Conservation (phyloP, 1,140 invertebrate species). For the Drosophila truncata region DNA sequence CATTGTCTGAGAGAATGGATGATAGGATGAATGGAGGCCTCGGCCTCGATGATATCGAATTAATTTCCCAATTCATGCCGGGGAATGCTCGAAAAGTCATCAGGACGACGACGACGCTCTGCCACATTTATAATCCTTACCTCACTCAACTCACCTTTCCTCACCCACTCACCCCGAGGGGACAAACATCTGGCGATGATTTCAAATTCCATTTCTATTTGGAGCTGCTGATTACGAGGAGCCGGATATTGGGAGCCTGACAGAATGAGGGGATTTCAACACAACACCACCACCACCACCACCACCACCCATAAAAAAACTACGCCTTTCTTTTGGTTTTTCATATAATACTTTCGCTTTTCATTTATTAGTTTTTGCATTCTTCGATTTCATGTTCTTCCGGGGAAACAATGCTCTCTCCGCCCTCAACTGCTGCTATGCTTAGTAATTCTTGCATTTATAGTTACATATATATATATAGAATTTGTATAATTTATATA, state of each 20-base stretch:
- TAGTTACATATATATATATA: constrained; percentile 47
- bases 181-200: constrained; percentile 11
- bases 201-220: constrained; percentile 58
- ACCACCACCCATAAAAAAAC: background rate
- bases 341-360: constrained; percentile 56
- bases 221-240: constrained; percentile 12
- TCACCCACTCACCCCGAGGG: background rate
- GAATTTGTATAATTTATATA: constrained; percentile 43
- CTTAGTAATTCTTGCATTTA: constrained; percentile 49
- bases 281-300: background rate
- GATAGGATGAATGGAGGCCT: too few species aligned
- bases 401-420: constrained; percentile 21
- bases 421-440: constrained; percentile 22
- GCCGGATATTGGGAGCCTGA: constrained; percentile 33
- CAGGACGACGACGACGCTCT: background rate
- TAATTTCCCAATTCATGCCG: background rate
- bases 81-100: background rate
- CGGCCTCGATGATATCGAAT: background rate
- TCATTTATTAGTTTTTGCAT: constrained; percentile 60
- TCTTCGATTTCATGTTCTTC: constrained; percentile 36
- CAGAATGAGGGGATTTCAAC: background rate
- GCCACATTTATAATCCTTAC: constrained; percentile 14
- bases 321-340: constrained; percentile 6
- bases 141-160: too few species aligned
- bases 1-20: constrained; percentile 7